Conservation (phyloP, 2,113 vertebrate species). For the Dipodomys stephensi region DNA sequence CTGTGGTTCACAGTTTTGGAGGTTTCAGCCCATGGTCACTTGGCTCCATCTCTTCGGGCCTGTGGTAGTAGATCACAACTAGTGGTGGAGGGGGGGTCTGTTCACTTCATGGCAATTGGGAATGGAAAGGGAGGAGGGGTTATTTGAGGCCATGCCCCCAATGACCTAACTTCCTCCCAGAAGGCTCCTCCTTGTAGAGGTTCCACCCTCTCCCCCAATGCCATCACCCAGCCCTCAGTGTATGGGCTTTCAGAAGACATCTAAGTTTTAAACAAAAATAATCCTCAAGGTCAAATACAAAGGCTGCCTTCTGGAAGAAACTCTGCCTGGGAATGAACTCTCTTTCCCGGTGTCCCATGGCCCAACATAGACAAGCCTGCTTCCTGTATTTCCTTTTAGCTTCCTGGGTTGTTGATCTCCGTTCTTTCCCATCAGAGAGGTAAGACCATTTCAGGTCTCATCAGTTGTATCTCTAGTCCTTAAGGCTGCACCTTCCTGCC, state of each 20-base stretch:
- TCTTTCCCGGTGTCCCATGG: too few relatives aligned
- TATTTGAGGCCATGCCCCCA: background rate
- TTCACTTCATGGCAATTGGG: background rate
- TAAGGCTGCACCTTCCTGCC: too few relatives aligned
- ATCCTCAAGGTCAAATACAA: background rate
- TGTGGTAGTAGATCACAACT: background rate
- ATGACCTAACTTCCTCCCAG: background rate
- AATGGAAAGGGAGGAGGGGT: background rate
- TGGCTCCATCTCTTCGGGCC: background rate
- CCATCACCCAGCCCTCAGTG: background rate
- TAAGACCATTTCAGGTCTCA: background rate
- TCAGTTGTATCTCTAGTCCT: background rate
- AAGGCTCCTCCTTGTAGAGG: background rate
- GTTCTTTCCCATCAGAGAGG: background rate
- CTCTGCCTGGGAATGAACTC: background rate
- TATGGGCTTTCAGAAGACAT: background rate
- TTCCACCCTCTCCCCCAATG: background rate
- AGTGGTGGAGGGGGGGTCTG: background rate
- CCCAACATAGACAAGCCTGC: background rate
- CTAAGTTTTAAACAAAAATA: background rate
- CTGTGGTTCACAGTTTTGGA: background rate
- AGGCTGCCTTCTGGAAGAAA: background rate
- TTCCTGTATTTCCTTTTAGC: background rate
- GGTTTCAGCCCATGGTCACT: background rate
- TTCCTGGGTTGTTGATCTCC: background rate